These are phyloP conservation scores for Hyperopisus bebe DNA, from an alignment of 2,113 vertebrate species.

Conservation along the genomic window DNA sequence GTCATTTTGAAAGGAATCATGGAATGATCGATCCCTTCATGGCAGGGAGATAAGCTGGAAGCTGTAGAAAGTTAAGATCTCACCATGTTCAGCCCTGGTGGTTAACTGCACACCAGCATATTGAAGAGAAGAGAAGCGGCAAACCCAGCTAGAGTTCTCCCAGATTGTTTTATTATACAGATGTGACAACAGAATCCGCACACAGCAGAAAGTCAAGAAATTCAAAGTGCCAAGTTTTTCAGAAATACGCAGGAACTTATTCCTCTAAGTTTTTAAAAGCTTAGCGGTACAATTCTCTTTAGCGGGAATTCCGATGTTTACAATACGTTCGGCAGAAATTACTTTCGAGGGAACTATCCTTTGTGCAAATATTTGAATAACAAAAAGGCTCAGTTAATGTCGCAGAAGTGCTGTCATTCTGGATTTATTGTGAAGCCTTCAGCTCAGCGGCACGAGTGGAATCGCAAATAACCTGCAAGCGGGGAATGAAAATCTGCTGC, in stretches of 20 bases:
- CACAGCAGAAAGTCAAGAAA: background rate
- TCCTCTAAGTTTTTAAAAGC: background rate
- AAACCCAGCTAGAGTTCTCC: background rate
- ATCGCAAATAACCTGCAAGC: background rate
- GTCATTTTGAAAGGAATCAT: background rate
- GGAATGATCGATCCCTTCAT: background rate
- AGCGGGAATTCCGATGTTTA: background rate
- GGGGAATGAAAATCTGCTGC: background rate
- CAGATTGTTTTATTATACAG: slow-evolving; percentile 7
- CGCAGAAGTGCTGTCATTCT: slow-evolving; percentile 2
- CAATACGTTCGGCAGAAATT: background rate
- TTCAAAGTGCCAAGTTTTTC: background rate
- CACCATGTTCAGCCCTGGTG: background rate
- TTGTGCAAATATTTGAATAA: slow-evolving; percentile 10
- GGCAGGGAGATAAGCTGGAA: background rate
- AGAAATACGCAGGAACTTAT: background rate
- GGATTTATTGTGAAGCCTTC: background rate
- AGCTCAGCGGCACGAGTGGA: background rate
- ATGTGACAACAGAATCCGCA: background rate
- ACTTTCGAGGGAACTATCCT: background rate
- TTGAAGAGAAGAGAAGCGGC: background rate
- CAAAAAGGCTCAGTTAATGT: background rate
- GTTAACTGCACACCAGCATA: slow-evolving; percentile 1
- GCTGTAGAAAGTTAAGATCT: background rate
- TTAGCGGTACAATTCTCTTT: background rate